Evolutionary conservation across 23 tunicate genomes (phyloP), one percentile per base, ranked within the genome.

Genomic region (Diplosoma virens): DNA sequence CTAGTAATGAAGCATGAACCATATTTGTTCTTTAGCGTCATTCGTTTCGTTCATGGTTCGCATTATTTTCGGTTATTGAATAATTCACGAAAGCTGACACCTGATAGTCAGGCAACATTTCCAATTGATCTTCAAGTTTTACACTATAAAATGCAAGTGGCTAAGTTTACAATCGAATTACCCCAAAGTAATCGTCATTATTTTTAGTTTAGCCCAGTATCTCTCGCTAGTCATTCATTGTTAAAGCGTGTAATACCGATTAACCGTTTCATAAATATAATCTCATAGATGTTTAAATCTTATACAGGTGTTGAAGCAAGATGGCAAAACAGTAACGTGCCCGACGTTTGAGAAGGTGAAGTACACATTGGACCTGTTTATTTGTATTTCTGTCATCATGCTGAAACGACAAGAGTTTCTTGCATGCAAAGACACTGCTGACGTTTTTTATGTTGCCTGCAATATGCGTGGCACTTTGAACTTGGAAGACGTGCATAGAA

Each of bases 351-450:
- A 29, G 28, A 50, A 75, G 14, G 33, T 81, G 30, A 68, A 77
- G 67, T 84, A 66, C 59, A 84, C 89, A 0, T 68, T 67, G 56
- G 89, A 84, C 30, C 50, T 84, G 25, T 84, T 84, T 45, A 82
- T 77, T 11, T 84, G 89, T 34, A 82, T 77, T 24, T 78, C 89
- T n/a, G 82, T 84, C 9, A 84, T 84, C 30, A 84, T 77, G 82
- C 50, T 84, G 20, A 84, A 84, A 47, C 82, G 89, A 25, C 82
- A 84, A 28, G 76, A 84, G 55, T 77, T 84, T 37, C 74, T 76
- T 37, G 80, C 80, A 20, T 84, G 89, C 59, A 77, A 54, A 32
- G 89, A 84, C 17, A 71, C 78, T 23, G 34, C 89, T 0, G 89
- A 84, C 4, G 82, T 84, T 0, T 77, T 84, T 30, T 34, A 63